Percentiles rank a stretch among this genome's conserved stretches.
Evolutionary conservation across 1,140 invertebrate genomes (phyloP).

Genomic region (Pentalonia nigronervosa): DNA sequence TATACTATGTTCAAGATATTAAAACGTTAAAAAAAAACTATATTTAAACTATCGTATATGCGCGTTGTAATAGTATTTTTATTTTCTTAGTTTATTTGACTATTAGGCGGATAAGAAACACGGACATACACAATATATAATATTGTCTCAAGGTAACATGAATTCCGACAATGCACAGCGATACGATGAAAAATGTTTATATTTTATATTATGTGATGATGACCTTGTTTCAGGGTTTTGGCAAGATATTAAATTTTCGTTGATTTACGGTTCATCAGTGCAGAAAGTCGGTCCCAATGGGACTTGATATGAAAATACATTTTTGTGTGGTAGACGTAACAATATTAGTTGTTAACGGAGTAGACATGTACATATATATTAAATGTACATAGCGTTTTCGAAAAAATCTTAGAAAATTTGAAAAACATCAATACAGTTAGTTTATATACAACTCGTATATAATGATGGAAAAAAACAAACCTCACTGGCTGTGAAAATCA

Average conservation of each 20-base stretch:
- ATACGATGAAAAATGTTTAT: neutral
- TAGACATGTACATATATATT: neutral
- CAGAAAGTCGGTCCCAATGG: neutral
- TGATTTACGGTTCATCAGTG: slow-evolving; percentile 22
- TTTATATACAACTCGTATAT: neutral
- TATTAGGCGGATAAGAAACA: neutral
- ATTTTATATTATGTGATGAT: neutral
- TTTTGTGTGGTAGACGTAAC: neutral
- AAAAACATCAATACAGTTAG: neutral
- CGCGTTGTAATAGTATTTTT: neutral
- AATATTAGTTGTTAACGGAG: slow-evolving; percentile 11
- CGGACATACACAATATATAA: neutral
- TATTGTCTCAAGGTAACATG: neutral
- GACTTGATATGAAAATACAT: slow-evolving; percentile 15
- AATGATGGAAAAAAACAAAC: neutral
- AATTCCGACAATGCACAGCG: neutral
- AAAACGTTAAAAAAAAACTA: neutral
- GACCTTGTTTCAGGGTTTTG: neutral
- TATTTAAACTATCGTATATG: neutral
- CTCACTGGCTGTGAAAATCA: neutral
- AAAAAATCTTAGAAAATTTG: neutral
- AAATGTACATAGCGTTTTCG: neutral
- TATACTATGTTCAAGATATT: neutral
- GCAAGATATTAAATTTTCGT: slow-evolving; percentile 26
- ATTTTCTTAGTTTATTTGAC: neutral